phyloP scores from a whole-genome alignment of 2,113 vertebrate genomes.

The Pao palembangensis region DNA sequence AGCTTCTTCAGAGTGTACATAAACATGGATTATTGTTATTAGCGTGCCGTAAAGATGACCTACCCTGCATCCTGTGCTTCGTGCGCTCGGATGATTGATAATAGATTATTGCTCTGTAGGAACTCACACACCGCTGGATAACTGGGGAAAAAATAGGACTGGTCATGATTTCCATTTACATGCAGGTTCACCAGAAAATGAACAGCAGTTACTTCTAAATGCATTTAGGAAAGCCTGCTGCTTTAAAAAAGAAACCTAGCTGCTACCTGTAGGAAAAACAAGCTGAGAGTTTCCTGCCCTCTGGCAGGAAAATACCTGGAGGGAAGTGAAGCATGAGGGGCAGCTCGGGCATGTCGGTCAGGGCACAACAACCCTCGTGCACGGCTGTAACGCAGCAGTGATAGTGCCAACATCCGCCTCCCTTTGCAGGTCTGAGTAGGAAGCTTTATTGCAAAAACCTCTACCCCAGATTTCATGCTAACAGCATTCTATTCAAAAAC shows the following conservation, averaged over 20 bases:
- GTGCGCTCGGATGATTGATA: conserved; percentile 97
- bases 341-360: background rate
- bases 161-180: background rate
- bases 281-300: conserved; percentile 33
- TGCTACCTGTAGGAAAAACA: conserved; percentile 41
- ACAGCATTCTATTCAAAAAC: no score
- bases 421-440: no score
- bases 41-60: conserved; percentile 44
- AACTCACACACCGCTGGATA: conserved; percentile 99
- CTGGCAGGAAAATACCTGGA: conserved; percentile 31
- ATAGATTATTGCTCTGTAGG: conserved; percentile 99
- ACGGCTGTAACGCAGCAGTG: no score
- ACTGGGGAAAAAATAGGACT: conserved; percentile 69
- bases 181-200: conserved; percentile 36
- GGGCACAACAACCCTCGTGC: background rate
- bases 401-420: background rate
- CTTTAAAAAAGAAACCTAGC: conserved; percentile 36
- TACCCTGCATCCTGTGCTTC: conserved; percentile 99
- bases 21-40: conserved; percentile 7
- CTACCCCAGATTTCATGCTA: no score
- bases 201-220: conserved; percentile 28
- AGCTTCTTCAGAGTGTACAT: background rate
- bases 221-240: conserved; percentile 24
- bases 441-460: no score
- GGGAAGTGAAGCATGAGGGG: conserved; percentile 6